phyloP scores from a whole-genome alignment of 2,797 vertebrate species.

The Neosilurus hyrtlii region DNA sequence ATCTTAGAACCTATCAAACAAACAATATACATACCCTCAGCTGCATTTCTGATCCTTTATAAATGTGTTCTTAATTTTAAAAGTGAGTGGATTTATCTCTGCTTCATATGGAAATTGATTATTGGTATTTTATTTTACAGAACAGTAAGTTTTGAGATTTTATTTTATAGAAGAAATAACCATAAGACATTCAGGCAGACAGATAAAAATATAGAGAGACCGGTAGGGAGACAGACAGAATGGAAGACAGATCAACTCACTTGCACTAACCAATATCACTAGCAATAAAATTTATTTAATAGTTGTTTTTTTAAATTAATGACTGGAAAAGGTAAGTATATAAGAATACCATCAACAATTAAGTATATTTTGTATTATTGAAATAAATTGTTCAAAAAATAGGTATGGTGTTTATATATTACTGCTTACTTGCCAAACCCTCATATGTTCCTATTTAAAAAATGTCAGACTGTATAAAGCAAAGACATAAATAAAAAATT shows the following conservation, averaged over 20 bases:
- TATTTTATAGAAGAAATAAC: no score
- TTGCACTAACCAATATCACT: neutral
- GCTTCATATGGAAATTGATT: neutral
- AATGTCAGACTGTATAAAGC: neutral
- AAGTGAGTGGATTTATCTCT: neutral
- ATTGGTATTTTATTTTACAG: neutral
- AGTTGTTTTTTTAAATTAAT: neutral
- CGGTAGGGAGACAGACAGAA: neutral
- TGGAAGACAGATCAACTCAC: constrained; percentile 11
- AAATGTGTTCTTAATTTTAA: neutral
- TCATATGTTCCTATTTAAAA: neutral
- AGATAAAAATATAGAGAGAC: neutral
- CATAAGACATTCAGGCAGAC: neutral
- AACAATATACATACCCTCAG: neutral
- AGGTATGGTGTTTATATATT: neutral
- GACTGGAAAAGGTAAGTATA: neutral
- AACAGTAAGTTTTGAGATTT: no score
- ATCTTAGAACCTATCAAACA: neutral
- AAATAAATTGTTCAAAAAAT: neutral
- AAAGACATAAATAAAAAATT: neutral
- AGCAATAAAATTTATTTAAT: neutral
- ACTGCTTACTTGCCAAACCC: neutral
- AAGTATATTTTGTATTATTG: neutral
- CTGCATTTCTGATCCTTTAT: neutral
- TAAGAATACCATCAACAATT: neutral